Conservation (phyloP, 1,140 invertebrate genomes). For the Cheumatopsyche charites region DNA sequence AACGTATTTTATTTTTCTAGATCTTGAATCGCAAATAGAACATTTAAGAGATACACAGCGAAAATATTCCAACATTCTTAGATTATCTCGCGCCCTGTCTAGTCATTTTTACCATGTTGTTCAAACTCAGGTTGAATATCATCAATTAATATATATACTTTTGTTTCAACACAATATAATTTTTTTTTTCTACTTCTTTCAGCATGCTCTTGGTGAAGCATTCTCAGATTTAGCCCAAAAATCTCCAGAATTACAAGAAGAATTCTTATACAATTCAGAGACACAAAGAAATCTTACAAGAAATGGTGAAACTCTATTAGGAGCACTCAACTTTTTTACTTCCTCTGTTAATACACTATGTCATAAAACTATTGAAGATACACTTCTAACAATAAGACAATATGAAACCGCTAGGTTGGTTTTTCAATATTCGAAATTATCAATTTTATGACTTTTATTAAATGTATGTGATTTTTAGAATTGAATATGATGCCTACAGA, state of each 20-base stretch:
- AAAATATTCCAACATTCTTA: slow-evolving; percentile 88
- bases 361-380: slow-evolving; percentile 97
- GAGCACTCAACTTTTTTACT: slow-evolving; percentile 94
- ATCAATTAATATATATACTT: slow-evolving; percentile 56
- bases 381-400: slow-evolving; percentile 88
- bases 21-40: slow-evolving; percentile 93
- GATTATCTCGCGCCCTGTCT: slow-evolving; percentile 81
- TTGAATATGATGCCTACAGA: slow-evolving; percentile 97
- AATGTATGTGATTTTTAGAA: slow-evolving; percentile 67
- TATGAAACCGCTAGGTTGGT: slow-evolving; percentile 87
- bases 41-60: slow-evolving; percentile 90
- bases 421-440: not conserved
- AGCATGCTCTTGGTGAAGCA: slow-evolving; percentile 83
- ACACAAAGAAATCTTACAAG: slow-evolving; percentile 92
- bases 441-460: too few relatives aligned
- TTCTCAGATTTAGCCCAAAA: slow-evolving; percentile 95
- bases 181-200: slow-evolving; percentile 44
- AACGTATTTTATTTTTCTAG: slow-evolving; percentile 59
- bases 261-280: slow-evolving; percentile 95
- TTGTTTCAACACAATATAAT: not conserved
- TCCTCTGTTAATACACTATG: slow-evolving; percentile 94
- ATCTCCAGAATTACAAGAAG: slow-evolving; percentile 92
- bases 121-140: slow-evolving; percentile 81
- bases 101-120: slow-evolving; percentile 90
- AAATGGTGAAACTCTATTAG: slow-evolving; percentile 90